Evolutionary conservation across 2,113 vertebrate genomes (phyloP).

Genomic region (Proteles cristata): DNA sequence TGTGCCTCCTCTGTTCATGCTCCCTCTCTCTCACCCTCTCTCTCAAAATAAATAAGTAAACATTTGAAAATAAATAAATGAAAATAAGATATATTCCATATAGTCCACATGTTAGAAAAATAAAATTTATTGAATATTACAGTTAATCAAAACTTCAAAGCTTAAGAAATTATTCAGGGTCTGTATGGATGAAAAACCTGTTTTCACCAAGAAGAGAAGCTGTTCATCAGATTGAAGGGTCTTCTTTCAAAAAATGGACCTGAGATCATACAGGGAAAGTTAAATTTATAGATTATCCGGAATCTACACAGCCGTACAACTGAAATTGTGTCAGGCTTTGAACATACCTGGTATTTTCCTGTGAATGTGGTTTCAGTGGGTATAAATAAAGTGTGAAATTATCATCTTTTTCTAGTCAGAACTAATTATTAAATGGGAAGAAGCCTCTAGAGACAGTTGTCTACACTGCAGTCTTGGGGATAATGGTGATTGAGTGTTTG

Average conservation of each 20-base stretch:
- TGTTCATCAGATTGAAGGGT: not conserved
- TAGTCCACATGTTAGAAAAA: not conserved
- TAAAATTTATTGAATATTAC: not conserved
- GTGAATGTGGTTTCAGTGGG: not conserved
- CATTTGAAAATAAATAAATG: too few species aligned
- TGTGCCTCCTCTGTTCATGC: too few species aligned
- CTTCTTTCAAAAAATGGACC: not conserved
- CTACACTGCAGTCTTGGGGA: accelerated
- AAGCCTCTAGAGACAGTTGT: not conserved
- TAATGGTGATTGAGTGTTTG: not conserved
- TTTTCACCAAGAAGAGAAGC: not conserved
- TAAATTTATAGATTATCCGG: not conserved
- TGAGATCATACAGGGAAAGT: not conserved
- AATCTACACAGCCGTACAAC: not conserved
- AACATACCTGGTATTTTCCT: not conserved
- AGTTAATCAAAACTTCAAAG: not conserved
- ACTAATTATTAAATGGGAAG: not conserved
- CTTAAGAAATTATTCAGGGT: not conserved
- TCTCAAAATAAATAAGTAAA: too few species aligned
- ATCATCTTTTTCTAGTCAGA: not conserved
- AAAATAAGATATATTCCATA: not conserved
- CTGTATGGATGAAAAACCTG: not conserved
- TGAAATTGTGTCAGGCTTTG: not conserved
- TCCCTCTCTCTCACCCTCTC: too few species aligned
- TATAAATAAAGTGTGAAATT: not conserved